Evolutionary conservation across 1,140 invertebrate species (phyloP), one percentile per base, ranked within the genome.

Genomic region (Ips typographus): DNA sequence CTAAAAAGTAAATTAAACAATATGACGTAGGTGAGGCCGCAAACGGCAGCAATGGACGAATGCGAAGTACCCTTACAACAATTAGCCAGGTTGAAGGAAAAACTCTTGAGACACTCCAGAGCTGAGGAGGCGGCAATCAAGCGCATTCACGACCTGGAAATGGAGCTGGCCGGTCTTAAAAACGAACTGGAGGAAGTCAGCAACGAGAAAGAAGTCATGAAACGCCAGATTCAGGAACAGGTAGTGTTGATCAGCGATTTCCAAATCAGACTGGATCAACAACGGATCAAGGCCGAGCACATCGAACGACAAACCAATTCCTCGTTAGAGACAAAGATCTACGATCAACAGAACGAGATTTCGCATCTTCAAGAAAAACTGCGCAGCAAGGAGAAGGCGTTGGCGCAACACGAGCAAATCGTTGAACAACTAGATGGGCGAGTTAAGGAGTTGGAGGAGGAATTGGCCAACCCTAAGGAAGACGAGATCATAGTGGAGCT

Each of bases 221-320:
- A 94, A 77, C 85, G 90, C 71, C 89, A 89, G 51, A 87, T 91
- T 70, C 90, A 91, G 39, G 90, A 94, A 76, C 90, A 93, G 77
- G 84, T 93, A 63, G 86, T 91, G 63, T 86, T 90, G 75, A 90
- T 94, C 63, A 91, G 92, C 51, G 85, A 88, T 1, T 84, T 94
- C 71, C 88, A 91, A 69, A 89, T 90, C 64, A 85, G 91, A 22
- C 81, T 94, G 42, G 91, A 94, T 77, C 89, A 91, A 72, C 90
- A 92, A 73, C 84, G 91, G 4, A 85, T 88, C 72, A 87, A 87
- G 52, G 89, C 89, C 1, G 89, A 90, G 62, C 87, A 89, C 67
- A 84, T 87, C 5, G 87, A 90, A 68, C 85, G 87, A 71, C 84
- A 87, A 71, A 87, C 86, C 39, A 89, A 88, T 44, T 85, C 85